Evolutionary conservation across 2,113 vertebrate species (phyloP).

Genomic region (Anolis carolinensis): DNA sequence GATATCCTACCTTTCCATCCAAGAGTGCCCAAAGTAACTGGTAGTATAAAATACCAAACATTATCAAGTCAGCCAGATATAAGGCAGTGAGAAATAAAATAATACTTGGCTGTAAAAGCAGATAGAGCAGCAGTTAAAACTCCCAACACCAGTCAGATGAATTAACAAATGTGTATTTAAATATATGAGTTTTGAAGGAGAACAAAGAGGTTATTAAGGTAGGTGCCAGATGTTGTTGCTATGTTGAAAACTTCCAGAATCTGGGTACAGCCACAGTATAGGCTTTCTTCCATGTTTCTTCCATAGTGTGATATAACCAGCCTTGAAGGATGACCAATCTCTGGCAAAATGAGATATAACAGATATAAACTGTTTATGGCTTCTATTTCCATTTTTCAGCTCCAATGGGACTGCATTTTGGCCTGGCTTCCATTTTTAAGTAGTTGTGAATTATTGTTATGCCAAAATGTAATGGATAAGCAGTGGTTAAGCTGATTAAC

Average conservation of each 20-base stretch:
- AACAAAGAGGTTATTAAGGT: background rate
- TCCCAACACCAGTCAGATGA: background rate
- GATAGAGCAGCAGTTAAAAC: background rate
- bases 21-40: background rate
- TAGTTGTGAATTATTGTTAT: background rate
- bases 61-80: background rate
- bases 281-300: background rate
- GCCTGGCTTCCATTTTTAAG: background rate
- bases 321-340: background rate
- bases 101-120: background rate
- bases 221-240: background rate
- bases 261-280: too few species aligned
- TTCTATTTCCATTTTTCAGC: background rate
- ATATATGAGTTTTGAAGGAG: background rate
- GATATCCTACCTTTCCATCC: background rate
- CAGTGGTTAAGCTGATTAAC: too few species aligned
- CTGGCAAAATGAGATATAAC: background rate
- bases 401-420: background rate
- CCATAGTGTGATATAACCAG: background rate
- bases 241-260: background rate
- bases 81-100: background rate
- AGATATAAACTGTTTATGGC: background rate
- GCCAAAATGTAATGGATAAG: background rate
- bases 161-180: background rate
- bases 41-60: background rate